These are phyloP conservation scores for Linhomoeus sp. DNA, from an alignment of 2,888 invertebrate genomes.

Conservation along the genomic window DNA sequence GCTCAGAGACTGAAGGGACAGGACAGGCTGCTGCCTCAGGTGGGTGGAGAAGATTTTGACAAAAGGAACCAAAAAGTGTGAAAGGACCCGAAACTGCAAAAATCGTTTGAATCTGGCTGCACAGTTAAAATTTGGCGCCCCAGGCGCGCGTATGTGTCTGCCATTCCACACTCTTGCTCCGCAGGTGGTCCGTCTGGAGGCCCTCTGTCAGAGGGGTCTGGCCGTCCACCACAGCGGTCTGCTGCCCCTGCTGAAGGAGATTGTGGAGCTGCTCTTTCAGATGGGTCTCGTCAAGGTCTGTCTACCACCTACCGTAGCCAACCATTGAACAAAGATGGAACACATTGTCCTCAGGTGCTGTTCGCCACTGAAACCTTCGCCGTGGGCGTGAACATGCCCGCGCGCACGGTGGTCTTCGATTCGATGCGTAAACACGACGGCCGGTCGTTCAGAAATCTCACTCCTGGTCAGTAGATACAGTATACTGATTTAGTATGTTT, in stretches of 20 bases:
- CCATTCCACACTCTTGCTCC: too few relatives aligned
- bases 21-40: conserved; percentile 71
- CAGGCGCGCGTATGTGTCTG: too few relatives aligned
- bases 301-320: too few relatives aligned
- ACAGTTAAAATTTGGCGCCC: too few relatives aligned
- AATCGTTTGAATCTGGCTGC: too few relatives aligned
- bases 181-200: conserved; percentile 45
- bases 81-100: too few relatives aligned
- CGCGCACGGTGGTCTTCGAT: conserved; percentile 89
- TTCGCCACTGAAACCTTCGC: conserved; percentile 99
- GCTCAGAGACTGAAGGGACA: conserved; percentile 58
- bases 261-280: conserved; percentile 91
- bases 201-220: conserved; percentile 48
- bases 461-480: not conserved
- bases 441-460: conserved; percentile 28
- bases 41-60: conserved; percentile 12
- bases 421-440: conserved; percentile 79
- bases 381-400: conserved; percentile 99
- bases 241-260: conserved; percentile 91
- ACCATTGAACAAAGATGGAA: too few relatives aligned
- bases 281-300: conserved; percentile 61
- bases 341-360: conserved; percentile 43
- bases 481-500: too few relatives aligned
- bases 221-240: conserved; percentile 97
- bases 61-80: not conserved